These are phyloP conservation scores for Catharus bicknelli DNA, from an alignment of 2,113 vertebrate genomes.

Conservation along the genomic window DNA sequence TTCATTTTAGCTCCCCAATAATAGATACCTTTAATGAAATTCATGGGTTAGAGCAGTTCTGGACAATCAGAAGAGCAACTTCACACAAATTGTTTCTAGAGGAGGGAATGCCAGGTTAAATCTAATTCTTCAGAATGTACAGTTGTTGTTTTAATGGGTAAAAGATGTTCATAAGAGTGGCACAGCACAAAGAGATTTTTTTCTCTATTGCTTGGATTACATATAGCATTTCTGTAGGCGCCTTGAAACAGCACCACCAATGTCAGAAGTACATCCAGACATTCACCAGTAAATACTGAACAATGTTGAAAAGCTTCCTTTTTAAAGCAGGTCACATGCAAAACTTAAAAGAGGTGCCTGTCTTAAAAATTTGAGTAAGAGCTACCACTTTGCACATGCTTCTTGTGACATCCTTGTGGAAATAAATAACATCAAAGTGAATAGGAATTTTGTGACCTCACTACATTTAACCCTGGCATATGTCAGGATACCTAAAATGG, in stretches of 20 bases:
- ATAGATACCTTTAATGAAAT: not conserved
- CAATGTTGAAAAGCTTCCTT: not conserved
- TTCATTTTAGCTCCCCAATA: rapidly evolving
- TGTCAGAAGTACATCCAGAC: not conserved
- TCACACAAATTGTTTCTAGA: not conserved
- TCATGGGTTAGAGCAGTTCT: not conserved
- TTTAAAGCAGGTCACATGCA: not conserved
- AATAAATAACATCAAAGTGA: not conserved
- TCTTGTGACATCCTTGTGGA: not conserved
- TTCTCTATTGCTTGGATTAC: not conserved
- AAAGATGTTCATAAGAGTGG: not conserved
- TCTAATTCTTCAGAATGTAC: not conserved
- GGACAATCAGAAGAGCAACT: not conserved
- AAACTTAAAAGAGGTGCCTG: not conserved
- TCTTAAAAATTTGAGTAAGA: not conserved
- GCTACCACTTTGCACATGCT: not conserved
- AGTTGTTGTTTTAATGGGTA: not conserved
- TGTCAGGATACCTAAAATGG: not conserved
- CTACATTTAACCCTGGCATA: not conserved
- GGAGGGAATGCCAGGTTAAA: not conserved
- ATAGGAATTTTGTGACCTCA: rapidly evolving
- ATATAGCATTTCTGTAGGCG: rapidly evolving
- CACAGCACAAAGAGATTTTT: not conserved
- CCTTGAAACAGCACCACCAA: not conserved
- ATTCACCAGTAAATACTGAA: not conserved